These are phyloP conservation scores for Sardinella longiceps DNA, from an alignment of 2,797 vertebrate genomes.

Conservation along the genomic window DNA sequence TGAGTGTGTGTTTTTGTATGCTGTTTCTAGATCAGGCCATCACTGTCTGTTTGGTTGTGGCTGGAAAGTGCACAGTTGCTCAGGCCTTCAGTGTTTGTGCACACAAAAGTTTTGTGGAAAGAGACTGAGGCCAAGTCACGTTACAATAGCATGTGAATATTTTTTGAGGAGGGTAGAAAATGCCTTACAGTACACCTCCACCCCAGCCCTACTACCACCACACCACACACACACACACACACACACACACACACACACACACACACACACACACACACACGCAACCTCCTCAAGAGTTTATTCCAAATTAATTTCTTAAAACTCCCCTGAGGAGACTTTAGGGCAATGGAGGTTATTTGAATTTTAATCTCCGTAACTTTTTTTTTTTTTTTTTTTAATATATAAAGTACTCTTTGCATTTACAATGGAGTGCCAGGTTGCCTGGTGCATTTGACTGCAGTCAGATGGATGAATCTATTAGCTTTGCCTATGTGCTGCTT, in stretches of 20 bases:
- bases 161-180: background rate
- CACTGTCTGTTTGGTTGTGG: background rate
- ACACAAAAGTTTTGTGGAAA: background rate
- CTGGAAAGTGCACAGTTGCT: background rate
- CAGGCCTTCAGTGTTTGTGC: background rate
- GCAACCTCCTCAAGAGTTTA: background rate
- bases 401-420: conserved; percentile 20
- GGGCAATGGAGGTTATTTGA: conserved; percentile 25
- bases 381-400: background rate
- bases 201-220: background rate
- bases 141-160: background rate
- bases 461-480: conserved; percentile 15
- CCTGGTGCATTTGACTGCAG: background rate
- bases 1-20: too few species aligned
- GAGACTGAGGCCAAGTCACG: background rate
- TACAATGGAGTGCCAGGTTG: conserved; percentile 7
- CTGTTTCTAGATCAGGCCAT: background rate
- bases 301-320: conserved; percentile 22
- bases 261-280: too few species aligned
- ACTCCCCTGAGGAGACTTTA: conserved; percentile 19
- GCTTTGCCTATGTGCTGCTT: background rate
- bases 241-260: too few species aligned
- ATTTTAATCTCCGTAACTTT: conserved; percentile 18
- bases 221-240: too few species aligned
- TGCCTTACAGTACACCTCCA: background rate